Evolutionary conservation across 2,797 vertebrate species (phyloP), one percentile per base, ranked within the genome.

Genomic region (Gouania willdenowi): DNA sequence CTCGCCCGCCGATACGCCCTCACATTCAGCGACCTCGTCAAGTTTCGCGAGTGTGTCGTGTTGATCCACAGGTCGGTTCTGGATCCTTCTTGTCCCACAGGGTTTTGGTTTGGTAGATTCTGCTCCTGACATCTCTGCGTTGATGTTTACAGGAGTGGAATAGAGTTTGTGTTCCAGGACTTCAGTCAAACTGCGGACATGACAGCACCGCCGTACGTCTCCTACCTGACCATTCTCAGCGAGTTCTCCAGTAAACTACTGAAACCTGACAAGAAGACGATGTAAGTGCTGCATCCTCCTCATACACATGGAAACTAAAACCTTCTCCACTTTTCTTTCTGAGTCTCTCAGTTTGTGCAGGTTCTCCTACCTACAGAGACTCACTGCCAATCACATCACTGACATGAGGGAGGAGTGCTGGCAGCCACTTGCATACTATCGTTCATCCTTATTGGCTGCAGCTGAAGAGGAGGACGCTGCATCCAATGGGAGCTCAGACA

Each of bases 231-330:
- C 67, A 88, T 94, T 71, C 90, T 94, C 75, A 88, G 80, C 13
- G 92, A 94, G 75, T 95, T 96, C 84, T 95, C 94, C 77, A 84
- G 85, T 77, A 95, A 92, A 45, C 89, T 95, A 41, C 86, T 95
- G 41, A 93, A 87, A 69, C 89, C 88, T 2, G 94, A 96, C 89
- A 96, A 93, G 81, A 93, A 86, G 70, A 83, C 90, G 1, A 83
- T 95, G 93, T 95, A 84, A 91, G 93, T 84, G 46, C 32, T n/a
- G 17, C 19, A 4, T 1, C 6, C 4, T 9, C 1, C 8, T 1
- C 8, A 3, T 1, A 23, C 21, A n/a, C n/a, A n/a, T 19, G 4
- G 1, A 19, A 19, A 19, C 18, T 19, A 19, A 19, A 4, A n/a
- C n/a, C n/a, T n/a, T n/a, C n/a, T n/a, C n/a, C n/a, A n/a, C 3